phyloP scores from a whole-genome alignment of 2,797 vertebrate species.

The Melanotaenia boesemani region DNA sequence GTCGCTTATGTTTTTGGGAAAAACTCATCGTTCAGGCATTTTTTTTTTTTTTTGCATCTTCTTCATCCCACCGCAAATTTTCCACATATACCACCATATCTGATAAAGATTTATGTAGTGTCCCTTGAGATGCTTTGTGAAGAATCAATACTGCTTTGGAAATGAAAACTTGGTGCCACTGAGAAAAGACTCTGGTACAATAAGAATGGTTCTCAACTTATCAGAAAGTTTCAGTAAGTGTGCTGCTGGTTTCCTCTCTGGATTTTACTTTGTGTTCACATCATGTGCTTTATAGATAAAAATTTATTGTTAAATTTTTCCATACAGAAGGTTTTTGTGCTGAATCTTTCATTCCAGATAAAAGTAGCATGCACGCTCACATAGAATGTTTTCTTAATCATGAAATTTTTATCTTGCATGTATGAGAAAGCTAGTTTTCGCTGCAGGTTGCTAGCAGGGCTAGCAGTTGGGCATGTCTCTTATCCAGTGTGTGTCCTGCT shows the following conservation, averaged over 20 bases:
- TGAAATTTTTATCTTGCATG: no score
- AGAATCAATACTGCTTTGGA: background rate
- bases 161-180: background rate
- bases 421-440: no score
- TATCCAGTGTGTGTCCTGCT: no score
- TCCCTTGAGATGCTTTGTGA: background rate
- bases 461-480: no score
- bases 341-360: no score
- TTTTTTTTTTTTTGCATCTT: background rate
- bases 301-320: no score
- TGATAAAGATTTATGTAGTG: background rate
- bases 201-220: background rate
- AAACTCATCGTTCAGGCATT: background rate
- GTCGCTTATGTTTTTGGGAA: no score
- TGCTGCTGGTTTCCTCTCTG: slow-evolving; percentile 12
- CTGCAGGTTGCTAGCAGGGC: no score
- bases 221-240: background rate
- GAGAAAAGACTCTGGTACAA: background rate
- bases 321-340: no score
- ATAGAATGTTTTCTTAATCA: no score
- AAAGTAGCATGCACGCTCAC: no score
- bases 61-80: background rate
- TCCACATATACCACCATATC: background rate
- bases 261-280: background rate
- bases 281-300: background rate